phyloP scores from a whole-genome alignment of 2,113 vertebrate species.

The Eclectus roratus region DNA sequence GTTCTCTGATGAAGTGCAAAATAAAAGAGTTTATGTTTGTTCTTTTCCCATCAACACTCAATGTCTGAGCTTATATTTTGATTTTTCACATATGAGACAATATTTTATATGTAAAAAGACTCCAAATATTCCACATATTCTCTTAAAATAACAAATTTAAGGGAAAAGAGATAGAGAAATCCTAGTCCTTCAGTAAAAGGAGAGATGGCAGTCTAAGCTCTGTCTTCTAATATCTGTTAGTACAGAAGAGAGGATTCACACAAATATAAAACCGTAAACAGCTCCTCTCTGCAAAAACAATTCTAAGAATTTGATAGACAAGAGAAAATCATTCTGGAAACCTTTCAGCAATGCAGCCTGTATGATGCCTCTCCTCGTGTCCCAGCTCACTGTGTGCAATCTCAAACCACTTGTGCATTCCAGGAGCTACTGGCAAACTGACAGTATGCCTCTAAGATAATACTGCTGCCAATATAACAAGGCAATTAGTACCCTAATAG shows the following conservation, averaged over 20 bases:
- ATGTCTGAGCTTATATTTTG: background rate
- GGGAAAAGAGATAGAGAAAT: background rate
- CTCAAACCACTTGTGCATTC: background rate
- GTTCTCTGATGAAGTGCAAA: background rate
- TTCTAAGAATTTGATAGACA: too few species aligned
- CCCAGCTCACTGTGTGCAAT: background rate
- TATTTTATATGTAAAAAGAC: background rate
- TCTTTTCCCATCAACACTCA: background rate
- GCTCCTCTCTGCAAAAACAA: background rate
- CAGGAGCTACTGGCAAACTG: background rate
- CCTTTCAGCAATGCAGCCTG: background rate
- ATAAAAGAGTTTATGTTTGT: background rate
- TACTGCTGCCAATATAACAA: too few species aligned
- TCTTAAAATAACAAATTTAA: rapidly evolving
- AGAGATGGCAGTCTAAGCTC: background rate
- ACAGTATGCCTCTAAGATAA: rapidly evolving
- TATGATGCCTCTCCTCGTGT: background rate
- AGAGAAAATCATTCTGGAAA: background rate
- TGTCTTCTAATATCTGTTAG: background rate
- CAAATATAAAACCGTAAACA: background rate
- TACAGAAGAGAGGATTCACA: background rate
- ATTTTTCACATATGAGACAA: background rate
- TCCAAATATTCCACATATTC: background rate
- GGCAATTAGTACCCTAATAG: background rate
- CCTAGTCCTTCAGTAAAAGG: background rate